Evolutionary conservation across 2,888 invertebrate genomes (phyloP).

Genomic region (Azorinus chamasolen): DNA sequence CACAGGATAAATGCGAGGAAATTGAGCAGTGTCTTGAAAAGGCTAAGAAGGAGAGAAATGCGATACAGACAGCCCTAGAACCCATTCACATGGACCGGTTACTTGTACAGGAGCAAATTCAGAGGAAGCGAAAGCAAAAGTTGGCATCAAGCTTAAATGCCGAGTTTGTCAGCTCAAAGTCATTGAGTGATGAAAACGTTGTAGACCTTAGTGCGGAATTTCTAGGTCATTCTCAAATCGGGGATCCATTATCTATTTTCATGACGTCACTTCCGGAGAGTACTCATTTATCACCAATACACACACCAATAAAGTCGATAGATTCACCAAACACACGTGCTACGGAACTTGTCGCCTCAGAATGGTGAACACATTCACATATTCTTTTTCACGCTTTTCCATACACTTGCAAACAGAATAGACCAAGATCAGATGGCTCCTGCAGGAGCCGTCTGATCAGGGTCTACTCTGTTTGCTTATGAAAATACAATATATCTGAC

Average conservation of each 20-base stretch:
- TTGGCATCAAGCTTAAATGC: conserved; percentile 21
- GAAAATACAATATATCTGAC: no score
- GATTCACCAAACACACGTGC: background rate
- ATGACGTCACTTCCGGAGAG: conserved; percentile 22
- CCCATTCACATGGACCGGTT: conserved; percentile 74
- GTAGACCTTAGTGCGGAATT: conserved; percentile 39
- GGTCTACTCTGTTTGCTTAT: no score
- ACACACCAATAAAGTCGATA: conserved; percentile 17
- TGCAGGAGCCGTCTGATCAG: no score
- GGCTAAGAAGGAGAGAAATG: conserved; percentile 73
- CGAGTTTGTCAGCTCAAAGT: conserved; percentile 38
- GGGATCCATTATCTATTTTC: conserved; percentile 29
- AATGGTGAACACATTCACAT: conserved; percentile 16
- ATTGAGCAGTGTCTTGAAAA: conserved; percentile 73
- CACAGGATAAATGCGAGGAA: conserved; percentile 79
- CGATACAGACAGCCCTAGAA: conserved; percentile 75
- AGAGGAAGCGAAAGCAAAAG: conserved; percentile 36
- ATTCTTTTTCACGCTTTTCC: no score
- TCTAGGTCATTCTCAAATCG: conserved; percentile 7
- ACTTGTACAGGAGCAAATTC: conserved; percentile 65
- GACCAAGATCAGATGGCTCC: no score
- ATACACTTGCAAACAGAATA: no score
- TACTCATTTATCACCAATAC: conserved; percentile 12
- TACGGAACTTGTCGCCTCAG: conserved; percentile 20
- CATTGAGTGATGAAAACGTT: conserved; percentile 7